These are phyloP conservation scores for Euproctis similis DNA, from an alignment of 2,888 invertebrate species.

Conservation along the genomic window DNA sequence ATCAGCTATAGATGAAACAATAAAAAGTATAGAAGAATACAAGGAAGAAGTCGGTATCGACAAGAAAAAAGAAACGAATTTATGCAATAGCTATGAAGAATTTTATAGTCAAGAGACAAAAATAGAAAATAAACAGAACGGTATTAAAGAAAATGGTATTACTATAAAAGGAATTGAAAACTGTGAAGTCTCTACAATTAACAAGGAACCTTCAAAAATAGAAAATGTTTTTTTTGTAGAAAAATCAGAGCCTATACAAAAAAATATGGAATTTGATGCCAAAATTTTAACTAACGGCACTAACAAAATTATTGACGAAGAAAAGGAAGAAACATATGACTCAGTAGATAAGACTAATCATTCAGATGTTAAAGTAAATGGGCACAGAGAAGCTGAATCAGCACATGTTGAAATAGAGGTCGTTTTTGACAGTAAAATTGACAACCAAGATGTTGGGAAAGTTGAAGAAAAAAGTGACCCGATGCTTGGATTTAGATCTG, in stretches of 20 bases:
- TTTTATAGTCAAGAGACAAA: constrained; percentile 3
- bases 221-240: background rate
- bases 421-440: constrained; percentile 1
- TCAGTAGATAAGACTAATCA: background rate
- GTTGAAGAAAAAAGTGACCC: constrained; percentile 7
- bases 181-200: background rate
- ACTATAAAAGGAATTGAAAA: background rate
- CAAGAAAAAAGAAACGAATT: constrained; percentile 20
- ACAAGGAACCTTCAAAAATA: background rate
- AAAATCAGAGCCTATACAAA: too few relatives aligned
- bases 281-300: too few relatives aligned
- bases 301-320: too few relatives aligned
- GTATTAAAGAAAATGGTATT: constrained; percentile 2
- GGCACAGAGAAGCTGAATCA: background rate
- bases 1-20: constrained; percentile 61
- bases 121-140: constrained; percentile 6
- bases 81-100: constrained; percentile 2
- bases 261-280: too few relatives aligned
- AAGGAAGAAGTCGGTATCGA: constrained; percentile 60
- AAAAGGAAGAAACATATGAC: too few relatives aligned
- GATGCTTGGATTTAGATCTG: constrained; percentile 19
- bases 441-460: background rate
- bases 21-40: constrained; percentile 62
- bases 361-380: background rate
- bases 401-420: background rate